Evolutionary conservation across 2,888 invertebrate species (phyloP), one percentile per base, ranked within the genome.

Genomic region (Eilema sororculum): DNA sequence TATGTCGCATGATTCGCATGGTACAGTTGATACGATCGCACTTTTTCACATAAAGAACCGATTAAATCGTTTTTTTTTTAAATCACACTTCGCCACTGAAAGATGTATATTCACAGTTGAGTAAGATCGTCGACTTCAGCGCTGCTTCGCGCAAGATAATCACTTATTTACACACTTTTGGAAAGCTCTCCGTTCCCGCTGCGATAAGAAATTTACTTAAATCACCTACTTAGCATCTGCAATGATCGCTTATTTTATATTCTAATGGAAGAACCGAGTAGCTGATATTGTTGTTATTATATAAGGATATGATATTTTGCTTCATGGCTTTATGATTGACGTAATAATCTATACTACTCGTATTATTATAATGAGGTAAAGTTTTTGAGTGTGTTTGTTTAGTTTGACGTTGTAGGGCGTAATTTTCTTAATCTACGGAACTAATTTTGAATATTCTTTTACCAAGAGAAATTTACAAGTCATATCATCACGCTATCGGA

Each of bases 171-270:
- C 87, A 87, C 75, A 85, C 85, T 87, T 87, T 88, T 85, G 83
- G 75, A 87, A 87, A 88, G 83, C 88, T 84, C 85, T 82, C 81
- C 79, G 83, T 88, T 85, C 87, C 88, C 84, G 86, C 77, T 69
- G 85, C 84, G 90, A 91, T 92, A 90, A 89, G 88, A 82, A 87
- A 87, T 89, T 89, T 88, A 88, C 86, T 85, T 87, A 88, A 90
- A 91, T 89, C 85, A 89, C 87, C 80, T 81, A 86, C 83, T 83
- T 78, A 85, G 80, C 81, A 82, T 83, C 71, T 67, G 65, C 78
- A 73, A 80, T 79, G 77, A 81, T 79, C 73, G 76, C 68, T 78
- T 78, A 76, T 74, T 78, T 74, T 71, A 69, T 73, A 67, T 61
- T 56, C 4, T 80, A 74, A 80, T 76, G 71, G 73, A 63, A 63